phyloP scores from a whole-genome alignment of 2,888 invertebrate genomes.

The Ommatoiulus sabulosus region DNA sequence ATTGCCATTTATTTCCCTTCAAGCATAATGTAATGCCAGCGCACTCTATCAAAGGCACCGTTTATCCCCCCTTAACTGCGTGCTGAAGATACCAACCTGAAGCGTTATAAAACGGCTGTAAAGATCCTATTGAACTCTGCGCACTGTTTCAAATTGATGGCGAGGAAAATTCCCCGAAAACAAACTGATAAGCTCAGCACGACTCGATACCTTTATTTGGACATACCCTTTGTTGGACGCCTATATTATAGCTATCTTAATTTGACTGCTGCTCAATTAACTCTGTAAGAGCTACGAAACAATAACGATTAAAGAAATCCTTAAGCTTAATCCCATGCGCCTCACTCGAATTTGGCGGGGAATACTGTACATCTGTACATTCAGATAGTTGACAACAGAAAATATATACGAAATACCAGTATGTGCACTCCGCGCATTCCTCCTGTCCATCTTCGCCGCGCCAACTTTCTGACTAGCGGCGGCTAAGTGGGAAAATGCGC shows the following conservation, averaged over 20 bases:
- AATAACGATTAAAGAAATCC: not conserved
- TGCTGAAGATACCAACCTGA: not conserved
- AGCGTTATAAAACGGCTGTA: not conserved
- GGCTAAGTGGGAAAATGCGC: too few relatives aligned
- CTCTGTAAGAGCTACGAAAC: not conserved
- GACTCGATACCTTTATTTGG: not conserved
- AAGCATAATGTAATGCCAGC: constrained; percentile 3
- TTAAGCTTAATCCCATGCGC: too few relatives aligned
- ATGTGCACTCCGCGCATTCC: too few relatives aligned
- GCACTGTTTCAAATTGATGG: not conserved
- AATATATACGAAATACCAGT: too few relatives aligned
- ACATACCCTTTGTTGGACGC: not conserved
- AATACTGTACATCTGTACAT: too few relatives aligned
- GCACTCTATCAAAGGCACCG: not conserved
- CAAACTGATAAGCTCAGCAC: not conserved
- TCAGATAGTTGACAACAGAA: too few relatives aligned
- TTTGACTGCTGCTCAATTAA: not conserved
- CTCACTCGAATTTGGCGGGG: too few relatives aligned
- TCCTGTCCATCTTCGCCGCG: too few relatives aligned
- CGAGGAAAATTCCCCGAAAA: not conserved
- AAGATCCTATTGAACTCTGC: not conserved
- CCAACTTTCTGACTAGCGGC: too few relatives aligned
- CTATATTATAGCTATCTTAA: not conserved
- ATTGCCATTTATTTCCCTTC: constrained; percentile 36
- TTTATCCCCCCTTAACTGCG: not conserved